Evolutionary conservation across 2,888 invertebrate species (phyloP), one percentile per base, ranked within the genome.

Genomic region (Apamea crenata): DNA sequence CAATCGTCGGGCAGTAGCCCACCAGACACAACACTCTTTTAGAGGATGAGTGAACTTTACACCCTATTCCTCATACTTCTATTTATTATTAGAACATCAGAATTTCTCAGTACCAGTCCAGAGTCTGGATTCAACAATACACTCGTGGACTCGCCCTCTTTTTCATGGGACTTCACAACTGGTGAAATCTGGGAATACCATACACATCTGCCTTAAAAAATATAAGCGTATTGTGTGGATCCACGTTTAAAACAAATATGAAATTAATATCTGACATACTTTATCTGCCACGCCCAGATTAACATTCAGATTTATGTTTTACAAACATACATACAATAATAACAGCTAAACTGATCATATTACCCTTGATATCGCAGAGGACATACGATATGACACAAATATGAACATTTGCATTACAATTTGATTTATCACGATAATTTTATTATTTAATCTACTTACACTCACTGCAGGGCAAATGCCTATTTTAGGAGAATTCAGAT

Each of bases 341-440:
- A 56, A 10, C 65, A 12, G 47, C 10, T 47, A 44, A 0, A 44
- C 56, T 16, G 80, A 84, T 81, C 80, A 12, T 32, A 66, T 81
- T 81, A 84, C 81, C 44, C 40, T 44, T 65, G 80, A 79, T 84
- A 80, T 70, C 59, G 18, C 79, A 81, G 84, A 78, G 84, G 66
- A 44, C 80, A 70, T 40, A 21, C 12, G 50, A 81, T 84, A 84
- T 59, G 50, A 66, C 80, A 59, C 56, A 8, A 84, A 70, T 70
- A 70, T 61, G 18, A 14, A 53, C n/a, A 78, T 65, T 68, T 59
- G 67, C 29, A 40, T 69, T 68, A 14, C 56, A 53, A 32, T 76
- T 65, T n/a, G 0, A 59, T 85, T 63, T 56, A 63, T 47, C 47
- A 77, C 16, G 3, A 18, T 10, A 10, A 16, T 56, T 21, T 44